These are phyloP conservation scores for Anoncus sp. DNA, from an alignment of 2,888 invertebrate genomes.

Conservation along the genomic window DNA sequence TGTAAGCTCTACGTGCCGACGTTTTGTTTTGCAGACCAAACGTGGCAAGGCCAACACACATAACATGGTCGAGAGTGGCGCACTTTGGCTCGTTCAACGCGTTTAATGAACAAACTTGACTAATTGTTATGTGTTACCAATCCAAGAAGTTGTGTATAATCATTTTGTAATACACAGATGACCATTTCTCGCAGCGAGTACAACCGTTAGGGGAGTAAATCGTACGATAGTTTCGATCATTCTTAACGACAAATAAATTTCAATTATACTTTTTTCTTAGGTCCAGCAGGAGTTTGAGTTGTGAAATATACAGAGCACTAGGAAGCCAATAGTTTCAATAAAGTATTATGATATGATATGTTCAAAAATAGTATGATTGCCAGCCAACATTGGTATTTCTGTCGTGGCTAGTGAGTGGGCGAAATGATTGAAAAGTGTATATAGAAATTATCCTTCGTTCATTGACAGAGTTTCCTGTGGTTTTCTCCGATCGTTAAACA, in stretches of 20 bases:
- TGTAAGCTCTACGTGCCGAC: conserved; percentile 50
- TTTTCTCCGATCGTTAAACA: conserved; percentile 74
- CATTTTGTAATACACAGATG: conserved; percentile 11
- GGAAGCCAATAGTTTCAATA: too few relatives aligned
- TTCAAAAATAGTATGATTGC: neutral
- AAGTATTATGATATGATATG: too few relatives aligned
- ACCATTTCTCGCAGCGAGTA: conserved; percentile 8
- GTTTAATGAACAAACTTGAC: conserved; percentile 61
- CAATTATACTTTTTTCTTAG: neutral
- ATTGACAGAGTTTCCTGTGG: conserved; percentile 75
- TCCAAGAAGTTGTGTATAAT: conserved; percentile 38
- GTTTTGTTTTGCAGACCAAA: conserved; percentile 49
- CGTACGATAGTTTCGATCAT: neutral
- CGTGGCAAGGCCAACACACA: conserved; percentile 29
- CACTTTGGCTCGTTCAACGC: conserved; percentile 51
- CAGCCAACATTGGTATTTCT: neutral
- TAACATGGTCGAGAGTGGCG: conserved; percentile 31
- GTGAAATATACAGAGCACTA: neutral
- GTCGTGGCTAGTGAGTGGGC: neutral
- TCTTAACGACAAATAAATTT: neutral
- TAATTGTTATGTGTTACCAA: conserved; percentile 55
- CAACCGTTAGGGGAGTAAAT: too few relatives aligned
- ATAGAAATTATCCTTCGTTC: conserved; percentile 72
- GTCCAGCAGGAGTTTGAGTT: too few relatives aligned
- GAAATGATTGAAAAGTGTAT: conserved; percentile 22